Evolutionary conservation across 2,797 vertebrate genomes (phyloP).

Genomic region (Chaenodraco wilsoni): DNA sequence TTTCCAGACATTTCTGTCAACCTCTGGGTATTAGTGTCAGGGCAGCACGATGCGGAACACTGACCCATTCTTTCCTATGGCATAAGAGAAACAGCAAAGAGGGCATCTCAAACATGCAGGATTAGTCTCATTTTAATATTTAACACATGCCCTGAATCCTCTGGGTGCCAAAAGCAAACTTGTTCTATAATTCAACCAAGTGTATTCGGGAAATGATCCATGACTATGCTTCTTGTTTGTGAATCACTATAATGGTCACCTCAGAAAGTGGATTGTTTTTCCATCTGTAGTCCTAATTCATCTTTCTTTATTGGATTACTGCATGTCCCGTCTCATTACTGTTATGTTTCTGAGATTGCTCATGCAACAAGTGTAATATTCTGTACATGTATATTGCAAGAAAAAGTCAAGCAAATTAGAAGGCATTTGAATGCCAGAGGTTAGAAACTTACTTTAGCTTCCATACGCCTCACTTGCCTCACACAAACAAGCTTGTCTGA

Average conservation of each 20-base stretch:
- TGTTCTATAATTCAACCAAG: conserved; percentile 47
- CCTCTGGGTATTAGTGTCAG: conserved; percentile 65
- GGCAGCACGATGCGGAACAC: conserved; percentile 55
- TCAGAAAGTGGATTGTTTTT: conserved; percentile 25
- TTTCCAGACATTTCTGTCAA: conserved; percentile 59
- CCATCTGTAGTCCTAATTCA: conserved; percentile 8
- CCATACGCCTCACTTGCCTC: conserved; percentile 40
- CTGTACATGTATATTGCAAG: no score
- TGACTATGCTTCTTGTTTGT: conserved; percentile 39
- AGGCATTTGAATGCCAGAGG: conserved; percentile 37
- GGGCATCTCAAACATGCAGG: conserved; percentile 47
- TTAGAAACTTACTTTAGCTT: conserved; percentile 15
- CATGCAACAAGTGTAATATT: conserved; percentile 7
- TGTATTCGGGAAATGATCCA: conserved; percentile 42
- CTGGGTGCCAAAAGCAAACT: conserved; percentile 20
- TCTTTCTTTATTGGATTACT: conserved; percentile 8
- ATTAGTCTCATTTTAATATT: conserved; percentile 64
- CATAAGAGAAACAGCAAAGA: conserved; percentile 39
- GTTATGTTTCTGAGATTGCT: background rate
- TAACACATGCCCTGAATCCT: conserved; percentile 20
- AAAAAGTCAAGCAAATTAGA: conserved; percentile 31
- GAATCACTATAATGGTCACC: conserved; percentile 22
- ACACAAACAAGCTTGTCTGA: conserved; percentile 45
- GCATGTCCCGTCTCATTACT: background rate
- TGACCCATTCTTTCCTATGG: conserved; percentile 47